Evolutionary conservation across 2,888 invertebrate genomes (phyloP).

Genomic region (Acleris cristana): DNA sequence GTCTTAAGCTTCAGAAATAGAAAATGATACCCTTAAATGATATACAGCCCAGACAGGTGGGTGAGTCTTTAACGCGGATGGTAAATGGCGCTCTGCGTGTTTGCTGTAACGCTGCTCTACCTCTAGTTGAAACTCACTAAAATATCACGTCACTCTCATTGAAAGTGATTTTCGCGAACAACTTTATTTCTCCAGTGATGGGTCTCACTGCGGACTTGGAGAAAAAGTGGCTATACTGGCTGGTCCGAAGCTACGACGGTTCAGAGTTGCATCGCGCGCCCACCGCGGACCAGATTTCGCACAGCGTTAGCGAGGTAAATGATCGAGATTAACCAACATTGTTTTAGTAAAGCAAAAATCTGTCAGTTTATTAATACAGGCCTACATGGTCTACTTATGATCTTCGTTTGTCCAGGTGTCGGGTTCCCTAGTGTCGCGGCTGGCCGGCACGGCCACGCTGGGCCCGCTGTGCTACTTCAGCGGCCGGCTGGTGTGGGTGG

Average conservation of each 20-base stretch:
- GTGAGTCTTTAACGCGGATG: no score
- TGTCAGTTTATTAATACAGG: background rate
- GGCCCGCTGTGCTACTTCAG: conserved; percentile 92
- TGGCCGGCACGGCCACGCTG: conserved; percentile 79
- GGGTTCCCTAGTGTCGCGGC: conserved; percentile 66
- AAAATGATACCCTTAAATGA: no score
- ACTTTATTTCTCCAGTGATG: conserved; percentile 84
- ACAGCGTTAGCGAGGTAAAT: conserved; percentile 67
- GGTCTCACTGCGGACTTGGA: conserved; percentile 92
- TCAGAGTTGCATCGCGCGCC: conserved; percentile 89
- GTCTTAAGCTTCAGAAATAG: no score
- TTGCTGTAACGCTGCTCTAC: no score
- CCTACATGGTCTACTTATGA: background rate
- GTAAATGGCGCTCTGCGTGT: no score
- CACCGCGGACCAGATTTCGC: conserved; percentile 84
- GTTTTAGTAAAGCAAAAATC: background rate
- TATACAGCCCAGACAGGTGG: no score
- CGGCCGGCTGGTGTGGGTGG: conserved; percentile 92
- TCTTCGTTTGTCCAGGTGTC: conserved; percentile 57
- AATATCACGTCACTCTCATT: no score
- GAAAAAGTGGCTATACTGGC: conserved; percentile 92
- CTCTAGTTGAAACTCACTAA: no score
- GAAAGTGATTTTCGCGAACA: no score
- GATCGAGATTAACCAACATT: background rate
- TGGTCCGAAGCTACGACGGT: conserved; percentile 90